These are phyloP conservation scores for Todiramphus chloris DNA, from an alignment of 2,113 vertebrate species.

Conservation along the genomic window DNA sequence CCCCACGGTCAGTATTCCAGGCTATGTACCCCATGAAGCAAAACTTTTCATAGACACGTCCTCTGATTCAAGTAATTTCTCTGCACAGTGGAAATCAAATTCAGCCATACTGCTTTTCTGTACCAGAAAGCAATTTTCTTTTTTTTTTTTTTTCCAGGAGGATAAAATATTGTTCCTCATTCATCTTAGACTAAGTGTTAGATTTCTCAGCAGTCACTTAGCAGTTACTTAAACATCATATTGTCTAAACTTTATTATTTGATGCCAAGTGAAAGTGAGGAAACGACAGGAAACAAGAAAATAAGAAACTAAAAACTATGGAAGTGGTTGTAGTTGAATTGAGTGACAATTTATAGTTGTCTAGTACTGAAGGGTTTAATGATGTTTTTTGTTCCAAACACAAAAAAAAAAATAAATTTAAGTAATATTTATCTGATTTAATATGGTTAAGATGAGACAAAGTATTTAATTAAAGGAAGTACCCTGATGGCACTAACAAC, in stretches of 20 bases:
- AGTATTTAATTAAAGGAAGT: constrained; percentile 49
- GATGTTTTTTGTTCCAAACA: constrained; percentile 29
- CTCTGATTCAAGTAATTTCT: background rate
- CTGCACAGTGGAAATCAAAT: background rate
- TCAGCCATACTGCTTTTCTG: background rate
- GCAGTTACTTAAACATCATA: background rate
- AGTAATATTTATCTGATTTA: constrained; percentile 56
- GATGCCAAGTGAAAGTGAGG: background rate
- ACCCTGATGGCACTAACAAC: constrained; percentile 56
- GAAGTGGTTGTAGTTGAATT: constrained; percentile 1
- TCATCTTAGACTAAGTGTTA: background rate
- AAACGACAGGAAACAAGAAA: constrained; percentile 17
- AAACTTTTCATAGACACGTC: background rate
- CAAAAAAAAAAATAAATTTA: constrained; percentile 8
- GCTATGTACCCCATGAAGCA: background rate
- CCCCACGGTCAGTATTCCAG: background rate
- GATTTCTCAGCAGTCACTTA: constrained; percentile 3
- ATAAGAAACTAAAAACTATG: constrained; percentile 14
- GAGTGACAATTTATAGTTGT: background rate
- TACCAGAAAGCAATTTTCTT: background rate
- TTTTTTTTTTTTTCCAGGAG: background rate
- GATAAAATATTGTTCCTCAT: background rate
- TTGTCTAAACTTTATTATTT: constrained; percentile 5
- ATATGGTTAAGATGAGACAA: constrained; percentile 18
- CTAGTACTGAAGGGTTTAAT: constrained; percentile 23